Conservation (phyloP, 2,797 vertebrate species). For the Leontocebus nigricollis region DNA sequence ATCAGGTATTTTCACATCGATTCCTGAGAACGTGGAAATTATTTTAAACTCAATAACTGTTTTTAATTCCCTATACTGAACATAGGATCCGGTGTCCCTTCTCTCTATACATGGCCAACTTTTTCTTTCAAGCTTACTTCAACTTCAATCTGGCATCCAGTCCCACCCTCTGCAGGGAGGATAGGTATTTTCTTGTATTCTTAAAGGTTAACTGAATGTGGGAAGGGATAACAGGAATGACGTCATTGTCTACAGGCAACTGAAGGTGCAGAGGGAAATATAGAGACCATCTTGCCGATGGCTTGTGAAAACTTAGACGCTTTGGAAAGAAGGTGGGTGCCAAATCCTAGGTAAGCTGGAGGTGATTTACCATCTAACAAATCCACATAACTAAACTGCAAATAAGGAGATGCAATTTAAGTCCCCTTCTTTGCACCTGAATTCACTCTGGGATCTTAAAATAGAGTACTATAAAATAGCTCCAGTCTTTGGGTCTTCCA, state of each 20-base stretch:
- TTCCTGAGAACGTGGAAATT: slow-evolving; percentile 13
- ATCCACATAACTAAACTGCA: background rate
- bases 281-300: background rate
- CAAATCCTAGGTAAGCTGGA: background rate
- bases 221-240: background rate
- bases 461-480: background rate
- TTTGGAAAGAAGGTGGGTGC: background rate
- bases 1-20: slow-evolving; percentile 14
- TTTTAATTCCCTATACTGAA: slow-evolving; percentile 41
- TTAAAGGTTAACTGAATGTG: background rate
- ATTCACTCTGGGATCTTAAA: background rate
- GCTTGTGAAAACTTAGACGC: background rate
- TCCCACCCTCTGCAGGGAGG: background rate
- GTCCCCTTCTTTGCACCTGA: background rate
- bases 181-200: background rate
- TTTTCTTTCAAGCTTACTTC: background rate
- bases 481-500: background rate
- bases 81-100: background rate
- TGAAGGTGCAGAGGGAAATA: background rate
- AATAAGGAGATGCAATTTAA: background rate
- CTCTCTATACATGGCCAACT: background rate
- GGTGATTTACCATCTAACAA: background rate
- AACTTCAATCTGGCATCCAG: background rate
- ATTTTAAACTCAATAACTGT: slow-evolving; percentile 54
- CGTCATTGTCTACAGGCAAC: fast-evolving